These are phyloP conservation scores for Tanypteryx hageni DNA, from an alignment of 2,888 invertebrate species.

Conservation along the genomic window DNA sequence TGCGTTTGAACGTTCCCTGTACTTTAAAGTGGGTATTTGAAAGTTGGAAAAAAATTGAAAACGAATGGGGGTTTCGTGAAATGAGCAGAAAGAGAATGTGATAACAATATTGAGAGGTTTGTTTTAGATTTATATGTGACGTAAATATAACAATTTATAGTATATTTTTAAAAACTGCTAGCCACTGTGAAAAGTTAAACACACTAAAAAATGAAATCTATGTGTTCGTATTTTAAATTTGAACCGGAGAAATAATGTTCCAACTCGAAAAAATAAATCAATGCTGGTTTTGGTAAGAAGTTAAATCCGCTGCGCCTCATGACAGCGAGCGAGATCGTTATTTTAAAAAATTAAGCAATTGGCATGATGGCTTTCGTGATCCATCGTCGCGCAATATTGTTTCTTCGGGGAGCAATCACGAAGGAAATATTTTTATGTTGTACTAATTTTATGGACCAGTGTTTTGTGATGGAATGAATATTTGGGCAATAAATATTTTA, in stretches of 20 bases:
- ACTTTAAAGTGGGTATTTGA: not conserved
- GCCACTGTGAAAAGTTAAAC: slow-evolving; percentile 7
- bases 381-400: not conserved
- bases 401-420: slow-evolving; percentile 10
- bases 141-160: slow-evolving; percentile 50
- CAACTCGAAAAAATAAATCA: not conserved
- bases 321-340: not conserved
- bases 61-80: slow-evolving; percentile 44
- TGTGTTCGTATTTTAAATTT: slow-evolving; percentile 57
- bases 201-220: slow-evolving; percentile 61
- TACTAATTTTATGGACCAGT: slow-evolving; percentile 63
- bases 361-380: not conserved
- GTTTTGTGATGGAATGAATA: slow-evolving; percentile 61
- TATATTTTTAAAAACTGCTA: slow-evolving; percentile 57
- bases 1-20: slow-evolving; percentile 48
- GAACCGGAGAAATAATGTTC: slow-evolving; percentile 39
- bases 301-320: not conserved
- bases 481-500: slow-evolving; percentile 64
- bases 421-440: slow-evolving; percentile 56
- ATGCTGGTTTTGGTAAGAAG: not conserved
- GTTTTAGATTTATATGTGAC: slow-evolving; percentile 62
- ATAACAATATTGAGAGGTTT: slow-evolving; percentile 54
- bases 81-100: slow-evolving; percentile 50
- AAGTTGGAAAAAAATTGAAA: not conserved
- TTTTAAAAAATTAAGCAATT: not conserved